phyloP scores from a whole-genome alignment of 2,888 invertebrate genomes.

The Pristionchus entomophagus region DNA sequence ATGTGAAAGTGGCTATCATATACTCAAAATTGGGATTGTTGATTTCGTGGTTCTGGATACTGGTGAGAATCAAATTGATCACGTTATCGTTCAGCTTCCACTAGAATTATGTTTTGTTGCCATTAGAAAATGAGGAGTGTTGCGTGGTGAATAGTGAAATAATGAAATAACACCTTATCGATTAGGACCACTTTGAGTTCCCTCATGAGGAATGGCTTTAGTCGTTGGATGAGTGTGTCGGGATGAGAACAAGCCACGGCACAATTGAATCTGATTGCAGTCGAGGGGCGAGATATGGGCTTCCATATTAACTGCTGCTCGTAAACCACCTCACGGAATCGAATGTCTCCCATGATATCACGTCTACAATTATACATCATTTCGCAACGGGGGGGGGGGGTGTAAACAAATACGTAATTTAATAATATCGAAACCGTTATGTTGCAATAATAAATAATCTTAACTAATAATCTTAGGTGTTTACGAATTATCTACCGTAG shows the following conservation, averaged over 20 bases:
- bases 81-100: neutral
- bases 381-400: too few relatives aligned
- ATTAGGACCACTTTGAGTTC: conserved; percentile 13
- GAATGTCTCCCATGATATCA: conserved; percentile 41
- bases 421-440: too few relatives aligned
- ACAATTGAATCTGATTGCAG: neutral
- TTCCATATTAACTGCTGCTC: conserved; percentile 8
- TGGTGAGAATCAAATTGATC: neutral
- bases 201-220: conserved; percentile 24
- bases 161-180: neutral
- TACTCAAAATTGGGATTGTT: conserved; percentile 45
- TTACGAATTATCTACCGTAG: too few relatives aligned
- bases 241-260: neutral
- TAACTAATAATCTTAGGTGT: too few relatives aligned
- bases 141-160: too few relatives aligned
- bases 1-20: neutral
- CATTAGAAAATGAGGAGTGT: too few relatives aligned
- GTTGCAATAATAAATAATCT: too few relatives aligned
- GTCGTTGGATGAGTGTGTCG: neutral
- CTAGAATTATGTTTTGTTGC: too few relatives aligned
- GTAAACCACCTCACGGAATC: conserved; percentile 45
- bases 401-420: neutral
- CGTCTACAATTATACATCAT: conserved; percentile 22
- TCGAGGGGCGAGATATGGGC: neutral
- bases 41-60: conserved; percentile 37